Evolutionary conservation across 2,888 invertebrate species (phyloP), one percentile per base, ranked within the genome.

Genomic region (Phlogophora meticulosa): DNA sequence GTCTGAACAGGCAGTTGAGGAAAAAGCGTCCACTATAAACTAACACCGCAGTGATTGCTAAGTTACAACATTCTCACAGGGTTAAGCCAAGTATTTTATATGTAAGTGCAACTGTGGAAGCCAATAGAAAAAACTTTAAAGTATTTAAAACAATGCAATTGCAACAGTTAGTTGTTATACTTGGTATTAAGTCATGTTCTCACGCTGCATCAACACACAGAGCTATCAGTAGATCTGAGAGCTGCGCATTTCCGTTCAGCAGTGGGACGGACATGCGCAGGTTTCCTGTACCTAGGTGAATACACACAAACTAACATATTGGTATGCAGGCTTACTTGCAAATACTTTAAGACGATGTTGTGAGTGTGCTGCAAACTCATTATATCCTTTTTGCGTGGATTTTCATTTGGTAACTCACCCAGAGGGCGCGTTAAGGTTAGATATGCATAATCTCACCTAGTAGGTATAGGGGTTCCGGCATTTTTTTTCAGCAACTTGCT

Each of bases 161-260:
- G 10, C 15, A 72, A 45, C 11, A 10, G 11, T 28, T 1, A 9
- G 9, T 45, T 20, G 32, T 17, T 24, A 11, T 28, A 28, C 9
- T 20, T 38, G 24, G 11, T 36, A 10, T 38, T 22, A 52, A 36
- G 9, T 42, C 40, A 42, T 49, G 60, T 56, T 57, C 77, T 40
- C 72, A 63, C 78, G 28, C 34, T 2, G 46, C n/a, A 22, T 48
- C 36, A 24, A 53, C 24, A 51, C 49, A 52, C 69, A 43, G 22
- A 61, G 46, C 49, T 77, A 77, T 72, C 77, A n/a, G 46, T 22
- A 3, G 36, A 81, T 77, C 73, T 77, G 22, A 62, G 56, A 57
- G 36, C 42, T 28, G 32, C 20, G 43, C 40, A 17, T 36, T 81
- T 81, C 77, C 77, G 76, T n/a, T 28, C 36, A 22, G 17, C n/a